phyloP scores from a whole-genome alignment of 2,797 vertebrate genomes.

The Pantherophis alleghaniensis region DNA sequence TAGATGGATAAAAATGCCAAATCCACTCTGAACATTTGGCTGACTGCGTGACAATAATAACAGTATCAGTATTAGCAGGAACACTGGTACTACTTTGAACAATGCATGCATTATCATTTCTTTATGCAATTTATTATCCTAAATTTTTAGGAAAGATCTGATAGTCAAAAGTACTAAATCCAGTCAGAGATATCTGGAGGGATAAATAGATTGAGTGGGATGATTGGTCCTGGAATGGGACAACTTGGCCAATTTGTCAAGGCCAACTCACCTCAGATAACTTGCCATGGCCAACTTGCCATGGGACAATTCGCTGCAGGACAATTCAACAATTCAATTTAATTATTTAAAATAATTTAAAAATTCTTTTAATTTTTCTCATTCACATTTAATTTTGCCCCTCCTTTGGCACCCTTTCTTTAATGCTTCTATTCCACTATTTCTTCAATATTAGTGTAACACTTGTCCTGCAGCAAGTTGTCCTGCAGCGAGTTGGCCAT shows the following conservation, averaged over 20 bases:
- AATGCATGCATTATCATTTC: background rate
- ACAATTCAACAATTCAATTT: background rate
- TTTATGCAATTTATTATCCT: background rate
- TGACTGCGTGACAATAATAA: background rate
- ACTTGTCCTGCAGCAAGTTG: background rate
- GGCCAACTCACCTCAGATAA: too few species aligned
- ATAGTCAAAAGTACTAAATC: background rate
- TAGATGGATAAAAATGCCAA: background rate
- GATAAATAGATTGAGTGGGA: background rate
- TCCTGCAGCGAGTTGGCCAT: background rate
- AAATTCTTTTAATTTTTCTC: background rate
- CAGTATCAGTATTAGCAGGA: background rate
- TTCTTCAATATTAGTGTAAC: background rate
- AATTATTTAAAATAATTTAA: background rate
- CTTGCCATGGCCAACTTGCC: background rate
- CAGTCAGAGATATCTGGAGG: background rate
- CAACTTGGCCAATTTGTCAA: background rate
- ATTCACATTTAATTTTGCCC: background rate
- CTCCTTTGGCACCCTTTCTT: background rate
- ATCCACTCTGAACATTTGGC: background rate
- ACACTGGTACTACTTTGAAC: background rate
- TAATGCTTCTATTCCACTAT: background rate
- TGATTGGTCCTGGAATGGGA: background rate
- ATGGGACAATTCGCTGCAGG: background rate
- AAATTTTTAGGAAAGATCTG: background rate